A percentile compares a stretch with the other conserved stretches of the same genome.
Evolutionary conservation across 2,113 vertebrate genomes (phyloP).

Genomic region (Tetrax tetrax): DNA sequence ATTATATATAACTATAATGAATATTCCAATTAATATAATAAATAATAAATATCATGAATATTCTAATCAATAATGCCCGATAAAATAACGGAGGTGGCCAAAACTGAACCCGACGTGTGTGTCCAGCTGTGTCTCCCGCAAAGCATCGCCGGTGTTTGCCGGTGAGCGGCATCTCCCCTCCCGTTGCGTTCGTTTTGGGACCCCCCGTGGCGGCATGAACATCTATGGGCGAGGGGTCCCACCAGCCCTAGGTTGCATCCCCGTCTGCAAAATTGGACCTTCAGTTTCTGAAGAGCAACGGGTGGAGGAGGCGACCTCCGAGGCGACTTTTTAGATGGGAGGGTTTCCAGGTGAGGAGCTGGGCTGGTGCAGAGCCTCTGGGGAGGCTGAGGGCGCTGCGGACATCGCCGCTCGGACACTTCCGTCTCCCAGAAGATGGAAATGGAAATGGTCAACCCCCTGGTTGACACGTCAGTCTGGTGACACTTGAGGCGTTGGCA

Average conservation of each 20-base stretch:
- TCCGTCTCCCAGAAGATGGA: background rate
- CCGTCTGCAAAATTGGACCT: background rate
- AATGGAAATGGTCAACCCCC: background rate
- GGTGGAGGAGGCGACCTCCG: background rate
- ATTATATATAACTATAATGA: background rate
- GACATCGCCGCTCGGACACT: background rate
- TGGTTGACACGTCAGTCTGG: fast-evolving
- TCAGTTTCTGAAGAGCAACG: background rate
- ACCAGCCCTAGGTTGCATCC: background rate
- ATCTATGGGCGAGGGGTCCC: background rate
- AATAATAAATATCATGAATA: background rate
- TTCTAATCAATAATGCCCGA: background rate
- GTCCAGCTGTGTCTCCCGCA: fast-evolving
- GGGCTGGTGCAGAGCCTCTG: background rate
- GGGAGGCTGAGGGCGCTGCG: background rate
- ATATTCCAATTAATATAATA: background rate
- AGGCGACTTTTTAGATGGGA: background rate
- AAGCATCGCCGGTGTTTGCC: background rate
- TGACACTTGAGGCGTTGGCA: background rate
- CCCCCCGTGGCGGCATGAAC: fast-evolving
- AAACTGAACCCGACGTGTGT: fast-evolving
- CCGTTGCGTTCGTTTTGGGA: fast-evolving
- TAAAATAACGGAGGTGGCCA: background rate
- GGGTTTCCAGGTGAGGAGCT: background rate
- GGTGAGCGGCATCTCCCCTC: background rate